Evolutionary conservation across 2,113 vertebrate species (phyloP).

Genomic region (Machaerirhynchus nigripectus): DNA sequence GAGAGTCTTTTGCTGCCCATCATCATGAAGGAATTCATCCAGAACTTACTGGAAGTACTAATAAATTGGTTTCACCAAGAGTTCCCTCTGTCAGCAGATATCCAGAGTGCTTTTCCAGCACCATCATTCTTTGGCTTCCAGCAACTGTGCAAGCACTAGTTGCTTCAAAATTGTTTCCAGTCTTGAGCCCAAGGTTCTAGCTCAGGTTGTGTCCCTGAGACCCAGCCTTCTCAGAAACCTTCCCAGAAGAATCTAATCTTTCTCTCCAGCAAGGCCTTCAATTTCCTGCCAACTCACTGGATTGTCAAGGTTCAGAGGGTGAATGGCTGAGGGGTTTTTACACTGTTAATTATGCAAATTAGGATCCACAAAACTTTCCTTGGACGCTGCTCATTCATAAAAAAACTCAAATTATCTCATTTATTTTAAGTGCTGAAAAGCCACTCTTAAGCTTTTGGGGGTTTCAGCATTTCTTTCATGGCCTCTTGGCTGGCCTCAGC

Average conservation of each 20-base stretch:
- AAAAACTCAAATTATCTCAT: neutral
- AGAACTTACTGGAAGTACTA: neutral
- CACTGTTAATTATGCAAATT: neutral
- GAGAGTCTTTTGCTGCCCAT: neutral
- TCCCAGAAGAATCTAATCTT: neutral
- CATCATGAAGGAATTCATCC: neutral
- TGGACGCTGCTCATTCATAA: neutral
- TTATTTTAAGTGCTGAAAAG: neutral
- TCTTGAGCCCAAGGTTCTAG: neutral
- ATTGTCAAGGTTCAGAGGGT: neutral
- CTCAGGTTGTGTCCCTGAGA: neutral
- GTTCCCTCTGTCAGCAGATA: neutral
- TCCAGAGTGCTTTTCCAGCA: too few species aligned
- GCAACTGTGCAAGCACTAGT: neutral
- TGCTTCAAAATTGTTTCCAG: neutral
- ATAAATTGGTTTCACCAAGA: neutral
- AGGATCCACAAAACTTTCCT: neutral
- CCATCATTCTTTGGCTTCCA: accelerated
- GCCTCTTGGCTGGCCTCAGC: neutral
- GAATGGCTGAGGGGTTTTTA: neutral
- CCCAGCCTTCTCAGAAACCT: neutral
- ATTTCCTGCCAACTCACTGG: neutral
- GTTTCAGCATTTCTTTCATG: neutral
- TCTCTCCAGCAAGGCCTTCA: neutral
- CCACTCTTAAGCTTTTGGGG: neutral